Evolutionary conservation across 2,797 vertebrate species (phyloP).

Genomic region (Macropodus opercularis): DNA sequence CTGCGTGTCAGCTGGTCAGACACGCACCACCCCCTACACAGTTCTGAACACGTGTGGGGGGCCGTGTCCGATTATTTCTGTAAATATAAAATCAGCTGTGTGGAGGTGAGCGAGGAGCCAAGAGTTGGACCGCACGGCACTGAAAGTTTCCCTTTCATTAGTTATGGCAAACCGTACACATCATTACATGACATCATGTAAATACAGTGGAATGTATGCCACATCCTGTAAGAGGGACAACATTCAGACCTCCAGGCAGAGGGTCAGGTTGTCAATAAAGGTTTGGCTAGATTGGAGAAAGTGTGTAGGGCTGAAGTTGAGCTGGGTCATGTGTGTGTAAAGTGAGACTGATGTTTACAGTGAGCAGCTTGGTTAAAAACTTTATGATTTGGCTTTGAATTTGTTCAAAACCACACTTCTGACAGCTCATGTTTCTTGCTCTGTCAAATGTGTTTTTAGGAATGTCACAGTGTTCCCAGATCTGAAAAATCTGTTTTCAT

Average conservation of each 20-base stretch:
- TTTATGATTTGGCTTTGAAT: background rate
- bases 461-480: background rate
- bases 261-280: no score
- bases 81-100: background rate
- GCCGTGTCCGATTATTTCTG: background rate
- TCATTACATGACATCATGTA: background rate
- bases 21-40: background rate
- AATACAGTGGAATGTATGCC: background rate
- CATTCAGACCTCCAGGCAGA: background rate
- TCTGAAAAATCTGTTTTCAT: slow-evolving; percentile 1
- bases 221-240: background rate
- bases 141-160: background rate
- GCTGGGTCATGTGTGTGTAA: slow-evolving; percentile 4
- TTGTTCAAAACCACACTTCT: background rate
- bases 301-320: background rate
- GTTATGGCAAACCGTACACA: background rate
- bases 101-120: background rate
- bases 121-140: no score
- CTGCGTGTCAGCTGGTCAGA: background rate
- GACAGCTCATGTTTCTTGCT: slow-evolving; percentile 10
- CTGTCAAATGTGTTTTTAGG: slow-evolving; percentile 2
- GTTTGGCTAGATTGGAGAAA: background rate
- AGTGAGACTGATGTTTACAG: background rate
- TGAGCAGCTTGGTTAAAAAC: background rate
- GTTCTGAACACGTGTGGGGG: background rate